Evolutionary conservation across 2,797 vertebrate species (phyloP).

Genomic region (Artibeus lituratus): DNA sequence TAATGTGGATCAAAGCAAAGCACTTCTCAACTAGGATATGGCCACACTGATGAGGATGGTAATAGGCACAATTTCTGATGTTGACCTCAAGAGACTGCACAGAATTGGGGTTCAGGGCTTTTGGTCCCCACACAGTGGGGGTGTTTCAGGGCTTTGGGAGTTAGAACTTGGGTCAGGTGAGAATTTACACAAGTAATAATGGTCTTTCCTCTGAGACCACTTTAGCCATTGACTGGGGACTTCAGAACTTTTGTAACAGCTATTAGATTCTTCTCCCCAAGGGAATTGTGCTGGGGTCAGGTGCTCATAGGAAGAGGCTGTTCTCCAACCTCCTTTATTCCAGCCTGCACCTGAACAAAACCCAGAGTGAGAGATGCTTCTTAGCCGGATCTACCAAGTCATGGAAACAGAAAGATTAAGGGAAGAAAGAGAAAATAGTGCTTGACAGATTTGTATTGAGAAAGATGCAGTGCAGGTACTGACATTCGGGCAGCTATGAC

Average conservation of each 20-base stretch:
- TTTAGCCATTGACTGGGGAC: background rate
- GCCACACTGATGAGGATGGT: background rate
- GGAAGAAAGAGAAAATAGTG: background rate
- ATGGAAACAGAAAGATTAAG: background rate
- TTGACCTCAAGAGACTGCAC: background rate
- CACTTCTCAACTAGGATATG: background rate
- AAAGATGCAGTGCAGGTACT: background rate
- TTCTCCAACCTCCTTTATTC: background rate
- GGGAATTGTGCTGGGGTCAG: background rate
- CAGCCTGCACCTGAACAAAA: background rate
- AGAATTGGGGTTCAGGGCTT: background rate
- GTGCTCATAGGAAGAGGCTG: background rate
- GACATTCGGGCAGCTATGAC: background rate
- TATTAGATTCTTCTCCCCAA: background rate
- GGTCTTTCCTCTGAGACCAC: conserved; percentile 22
- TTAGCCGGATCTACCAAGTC: background rate
- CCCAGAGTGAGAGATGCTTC: background rate
- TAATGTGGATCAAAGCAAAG: background rate
- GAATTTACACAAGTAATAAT: background rate
- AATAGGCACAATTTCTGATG: background rate
- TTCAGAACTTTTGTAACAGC: background rate
- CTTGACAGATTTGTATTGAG: background rate
- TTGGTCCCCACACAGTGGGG: background rate
- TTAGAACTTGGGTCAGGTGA: background rate
- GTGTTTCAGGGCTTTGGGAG: background rate